phyloP scores from a whole-genome alignment of 2,797 vertebrate species.

The Enteromius viviparus region DNA sequence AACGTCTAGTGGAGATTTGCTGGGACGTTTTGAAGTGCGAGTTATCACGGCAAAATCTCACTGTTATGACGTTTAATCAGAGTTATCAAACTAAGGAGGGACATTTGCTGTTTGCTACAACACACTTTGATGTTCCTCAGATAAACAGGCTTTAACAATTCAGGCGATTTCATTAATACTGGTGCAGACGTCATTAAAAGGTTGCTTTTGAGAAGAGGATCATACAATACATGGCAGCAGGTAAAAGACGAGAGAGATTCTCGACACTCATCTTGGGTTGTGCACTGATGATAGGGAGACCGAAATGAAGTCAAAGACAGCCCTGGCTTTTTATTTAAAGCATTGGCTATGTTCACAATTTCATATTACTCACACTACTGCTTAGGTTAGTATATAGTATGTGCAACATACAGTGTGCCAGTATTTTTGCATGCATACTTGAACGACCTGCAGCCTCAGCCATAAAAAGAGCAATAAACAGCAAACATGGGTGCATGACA shows the following conservation, averaged over 20 bases:
- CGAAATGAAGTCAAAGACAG: conserved; percentile 28
- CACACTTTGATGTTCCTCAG: conserved; percentile 72
- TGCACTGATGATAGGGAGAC: conserved; percentile 2
- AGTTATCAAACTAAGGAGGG: conserved; percentile 61
- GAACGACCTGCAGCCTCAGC: background rate
- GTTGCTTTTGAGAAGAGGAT: conserved; percentile 28
- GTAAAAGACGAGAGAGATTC: conserved; percentile 9
- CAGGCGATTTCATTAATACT: conserved; percentile 66
- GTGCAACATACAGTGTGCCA: background rate
- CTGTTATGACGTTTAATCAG: conserved; percentile 70
- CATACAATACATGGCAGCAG: background rate
- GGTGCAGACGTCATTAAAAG: conserved; percentile 64
- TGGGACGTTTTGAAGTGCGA: conserved; percentile 41
- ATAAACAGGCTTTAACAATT: conserved; percentile 75
- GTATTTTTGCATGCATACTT: background rate
- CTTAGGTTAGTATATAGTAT: background rate
- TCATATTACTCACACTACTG: too few relatives aligned
- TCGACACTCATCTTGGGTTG: conserved; percentile 4
- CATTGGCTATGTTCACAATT: background rate
- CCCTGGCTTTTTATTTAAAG: background rate
- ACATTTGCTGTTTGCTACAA: conserved; percentile 57
- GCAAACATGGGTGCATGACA: background rate
- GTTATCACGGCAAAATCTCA: conserved; percentile 57
- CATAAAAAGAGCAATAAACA: background rate
- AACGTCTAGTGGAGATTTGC: conserved; percentile 37